Base-by-base conservation (phyloP, 2,113 vertebrate genomes). In the Pionites leucogaster region DNA sequence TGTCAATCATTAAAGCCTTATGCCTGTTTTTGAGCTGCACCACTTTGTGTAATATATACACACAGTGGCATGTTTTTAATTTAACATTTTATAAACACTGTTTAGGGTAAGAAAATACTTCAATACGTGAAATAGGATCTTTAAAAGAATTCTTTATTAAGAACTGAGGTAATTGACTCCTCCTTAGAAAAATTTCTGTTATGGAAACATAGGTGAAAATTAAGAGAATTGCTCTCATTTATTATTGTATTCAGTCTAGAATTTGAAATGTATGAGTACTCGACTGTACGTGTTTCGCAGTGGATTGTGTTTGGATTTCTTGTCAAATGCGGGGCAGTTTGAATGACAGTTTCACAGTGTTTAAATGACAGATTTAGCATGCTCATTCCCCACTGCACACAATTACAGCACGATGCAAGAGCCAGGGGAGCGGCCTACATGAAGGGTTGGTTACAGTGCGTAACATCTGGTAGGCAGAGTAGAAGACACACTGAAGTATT, bases 321-420 rank as follows among this genome's bases (percentile, higher is more conserved):
- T 89, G 50, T 39, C 33, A 71, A 88, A 42, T 14, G 9, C 47
- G 76, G 67, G 24, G 35, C 46, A 81, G 52, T 77, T 53, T 82
- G 50, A 79, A 35, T 46, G 83, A 17, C 68, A 88, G 72, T 53
- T 83, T 41, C 24, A 11, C 33, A 35, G 60, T 42, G 50, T 81
- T 83, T 64, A 60, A 91, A 91, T 64, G 77, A 65, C 87, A 96
- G 46, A 93, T 93, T 80, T 92, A 97, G 75, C 78, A 31, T 74
- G 55, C 46, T 62, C 1, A 20, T 78, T 91, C 57, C 60, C 35
- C 42, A 11, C 33, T 24, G 57, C 4, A 22, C 53, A 67, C 68
- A 92, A 93, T 95, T 89, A 86, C 64, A 95, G 79, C 27, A 3
- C 31, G 31, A 5, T 10, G 67, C 49, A 52, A 33, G 74, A 93